Evolutionary conservation across 2,113 vertebrate species (phyloP).

Genomic region (Butorides virescens): DNA sequence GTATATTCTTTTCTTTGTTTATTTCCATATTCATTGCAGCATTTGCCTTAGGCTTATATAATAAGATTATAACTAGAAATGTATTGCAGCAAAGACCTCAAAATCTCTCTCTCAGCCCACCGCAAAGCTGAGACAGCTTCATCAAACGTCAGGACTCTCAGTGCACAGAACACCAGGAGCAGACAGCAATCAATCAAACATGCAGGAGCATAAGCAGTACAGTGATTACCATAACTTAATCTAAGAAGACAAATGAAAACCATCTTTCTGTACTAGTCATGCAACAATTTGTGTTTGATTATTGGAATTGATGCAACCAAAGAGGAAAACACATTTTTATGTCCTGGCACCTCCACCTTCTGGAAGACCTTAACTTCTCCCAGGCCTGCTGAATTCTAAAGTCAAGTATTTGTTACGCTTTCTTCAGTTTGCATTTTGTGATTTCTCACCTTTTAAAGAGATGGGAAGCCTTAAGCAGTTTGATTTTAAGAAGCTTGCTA

Average conservation of each 20-base stretch:
- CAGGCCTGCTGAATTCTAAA: background rate
- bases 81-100: background rate
- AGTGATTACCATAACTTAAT: conserved; percentile 22
- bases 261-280: background rate
- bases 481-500: background rate
- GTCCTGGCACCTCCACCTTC: background rate
- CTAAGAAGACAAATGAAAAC: conserved; percentile 34
- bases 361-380: background rate
- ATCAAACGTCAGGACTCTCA: background rate
- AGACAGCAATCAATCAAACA: background rate
- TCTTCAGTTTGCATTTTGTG: background rate
- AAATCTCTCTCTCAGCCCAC: background rate
- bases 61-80: background rate
- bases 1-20: background rate
- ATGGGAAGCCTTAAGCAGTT: background rate
- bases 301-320: background rate
- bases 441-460: background rate
- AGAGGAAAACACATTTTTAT: background rate
- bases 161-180: background rate
- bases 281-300: conserved; percentile 20
- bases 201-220: background rate
- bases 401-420: background rate
- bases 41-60: background rate
- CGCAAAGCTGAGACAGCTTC: background rate
- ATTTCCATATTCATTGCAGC: background rate